These are phyloP conservation scores for Sparus aurata DNA, from an alignment of 2,797 vertebrate genomes.

Conservation along the genomic window DNA sequence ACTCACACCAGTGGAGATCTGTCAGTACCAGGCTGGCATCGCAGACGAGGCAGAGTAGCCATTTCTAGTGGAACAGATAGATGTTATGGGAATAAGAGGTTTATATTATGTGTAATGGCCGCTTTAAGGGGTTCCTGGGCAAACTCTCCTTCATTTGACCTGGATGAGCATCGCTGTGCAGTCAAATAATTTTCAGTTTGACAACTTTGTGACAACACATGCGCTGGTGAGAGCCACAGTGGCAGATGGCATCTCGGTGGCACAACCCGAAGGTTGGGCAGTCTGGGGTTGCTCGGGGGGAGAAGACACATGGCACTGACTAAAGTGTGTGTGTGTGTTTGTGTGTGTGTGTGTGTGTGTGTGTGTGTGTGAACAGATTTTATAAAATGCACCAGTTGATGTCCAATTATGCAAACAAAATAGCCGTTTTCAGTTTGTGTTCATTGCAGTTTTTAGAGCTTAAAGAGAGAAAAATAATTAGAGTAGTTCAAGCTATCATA, in stretches of 20 bases:
- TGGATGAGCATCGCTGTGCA: slow-evolving; percentile 36
- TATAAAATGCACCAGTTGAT: slow-evolving; percentile 11
- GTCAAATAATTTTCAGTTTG: slow-evolving; percentile 31
- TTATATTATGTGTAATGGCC: slow-evolving; percentile 28
- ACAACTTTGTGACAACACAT: slow-evolving; percentile 32
- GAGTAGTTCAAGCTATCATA: background rate
- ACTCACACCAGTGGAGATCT: slow-evolving; percentile 28
- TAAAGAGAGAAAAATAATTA: no score
- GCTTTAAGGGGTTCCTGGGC: slow-evolving; percentile 1
- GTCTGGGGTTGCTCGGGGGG: slow-evolving; percentile 16
- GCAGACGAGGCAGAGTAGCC: background rate
- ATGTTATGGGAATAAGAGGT: slow-evolving; percentile 31
- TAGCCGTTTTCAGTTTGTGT: background rate
- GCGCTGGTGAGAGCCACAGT: slow-evolving; percentile 45
- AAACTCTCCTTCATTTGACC: slow-evolving; percentile 49
- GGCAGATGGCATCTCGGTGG: slow-evolving; percentile 75
- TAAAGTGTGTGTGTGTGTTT: slow-evolving; percentile 18
- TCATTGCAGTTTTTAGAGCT: background rate
- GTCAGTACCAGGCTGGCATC: slow-evolving; percentile 20
- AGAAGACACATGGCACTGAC: slow-evolving; percentile 39
- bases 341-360: slow-evolving; percentile 16
- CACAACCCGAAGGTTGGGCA: slow-evolving; percentile 39
- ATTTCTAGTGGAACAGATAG: slow-evolving; percentile 41
- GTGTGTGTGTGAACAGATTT: slow-evolving; percentile 14
- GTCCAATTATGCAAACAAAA: background rate